phyloP scores from a whole-genome alignment of 1,140 invertebrate genomes.

The Apis mellifera region DNA sequence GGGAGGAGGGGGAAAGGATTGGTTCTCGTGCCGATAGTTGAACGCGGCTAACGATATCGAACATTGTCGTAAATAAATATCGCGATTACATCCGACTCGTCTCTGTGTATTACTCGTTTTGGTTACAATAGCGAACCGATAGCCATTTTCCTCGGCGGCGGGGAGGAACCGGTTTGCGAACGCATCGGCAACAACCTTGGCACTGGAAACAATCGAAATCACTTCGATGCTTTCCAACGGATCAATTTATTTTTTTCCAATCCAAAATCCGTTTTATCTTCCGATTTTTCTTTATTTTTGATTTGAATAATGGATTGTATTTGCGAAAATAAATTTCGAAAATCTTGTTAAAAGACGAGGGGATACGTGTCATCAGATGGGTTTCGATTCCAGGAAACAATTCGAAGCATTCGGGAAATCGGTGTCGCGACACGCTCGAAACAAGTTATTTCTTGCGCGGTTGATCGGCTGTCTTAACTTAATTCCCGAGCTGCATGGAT shows the following conservation, averaged over 20 bases:
- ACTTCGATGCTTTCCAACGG: neutral
- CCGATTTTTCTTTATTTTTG: neutral
- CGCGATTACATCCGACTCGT: neutral
- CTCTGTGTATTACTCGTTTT: neutral
- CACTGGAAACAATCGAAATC: constrained; percentile 38
- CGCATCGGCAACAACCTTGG: constrained; percentile 10
- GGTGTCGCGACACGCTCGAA: neutral
- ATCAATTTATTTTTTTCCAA: neutral
- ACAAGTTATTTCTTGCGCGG: neutral
- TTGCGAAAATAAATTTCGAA: too few relatives aligned
- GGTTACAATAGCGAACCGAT: constrained; percentile 38
- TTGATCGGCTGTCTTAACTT: constrained; percentile 38
- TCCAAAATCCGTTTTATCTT: too few relatives aligned
- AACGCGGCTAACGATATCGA: neutral
- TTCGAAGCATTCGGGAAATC: constrained; percentile 5
- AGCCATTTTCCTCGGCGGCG: constrained; percentile 11
- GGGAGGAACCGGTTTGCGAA: constrained; percentile 30
- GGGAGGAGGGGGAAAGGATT: too few relatives aligned
- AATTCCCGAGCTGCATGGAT: constrained; percentile 33
- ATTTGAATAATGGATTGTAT: too few relatives aligned
- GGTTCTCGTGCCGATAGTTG: neutral
- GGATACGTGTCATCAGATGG: too few relatives aligned
- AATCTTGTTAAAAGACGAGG: too few relatives aligned
- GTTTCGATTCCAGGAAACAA: neutral
- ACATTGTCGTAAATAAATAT: constrained; percentile 28